Conservation (phyloP, 2,888 invertebrate species). For the Pseudeuparius sepicola region DNA sequence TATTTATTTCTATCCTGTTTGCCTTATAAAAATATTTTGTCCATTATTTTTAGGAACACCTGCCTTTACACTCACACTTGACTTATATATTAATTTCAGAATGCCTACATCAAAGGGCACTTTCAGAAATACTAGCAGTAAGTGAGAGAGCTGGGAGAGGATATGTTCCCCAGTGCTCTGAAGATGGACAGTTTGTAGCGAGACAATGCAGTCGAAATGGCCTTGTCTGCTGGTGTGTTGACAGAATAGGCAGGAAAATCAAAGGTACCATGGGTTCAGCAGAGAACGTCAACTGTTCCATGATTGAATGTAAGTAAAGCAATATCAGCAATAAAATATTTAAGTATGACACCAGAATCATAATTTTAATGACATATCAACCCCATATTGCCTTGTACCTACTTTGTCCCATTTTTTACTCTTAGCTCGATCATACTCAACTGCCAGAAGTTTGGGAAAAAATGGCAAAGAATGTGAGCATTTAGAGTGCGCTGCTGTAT, state of each 20-base stretch:
- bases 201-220: slow-evolving; percentile 78
- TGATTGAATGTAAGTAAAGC: slow-evolving; percentile 33
- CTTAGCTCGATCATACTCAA: slow-evolving; percentile 30
- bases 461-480: slow-evolving; percentile 48
- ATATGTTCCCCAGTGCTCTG: slow-evolving; percentile 72
- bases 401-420: too few relatives aligned
- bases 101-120: slow-evolving; percentile 67
- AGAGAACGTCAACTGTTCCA: slow-evolving; percentile 54
- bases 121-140: slow-evolving; percentile 66
- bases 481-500: slow-evolving; percentile 70
- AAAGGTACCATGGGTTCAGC: slow-evolving; percentile 73
- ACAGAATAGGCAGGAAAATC: slow-evolving; percentile 65
- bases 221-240: slow-evolving; percentile 82
- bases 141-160: slow-evolving; percentile 74
- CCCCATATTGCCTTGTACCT: too few relatives aligned
- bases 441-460: slow-evolving; percentile 33
- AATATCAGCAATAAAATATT: too few relatives aligned
- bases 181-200: slow-evolving; percentile 61
- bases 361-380: too few relatives aligned
- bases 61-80: too few relatives aligned
- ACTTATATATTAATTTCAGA: too few relatives aligned
- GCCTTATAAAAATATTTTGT: too few relatives aligned
- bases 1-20: too few relatives aligned
- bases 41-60: too few relatives aligned
- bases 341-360: too few relatives aligned